Conservation (phyloP, 1,140 invertebrate genomes). For the Mizuhopecten yessoensis region DNA sequence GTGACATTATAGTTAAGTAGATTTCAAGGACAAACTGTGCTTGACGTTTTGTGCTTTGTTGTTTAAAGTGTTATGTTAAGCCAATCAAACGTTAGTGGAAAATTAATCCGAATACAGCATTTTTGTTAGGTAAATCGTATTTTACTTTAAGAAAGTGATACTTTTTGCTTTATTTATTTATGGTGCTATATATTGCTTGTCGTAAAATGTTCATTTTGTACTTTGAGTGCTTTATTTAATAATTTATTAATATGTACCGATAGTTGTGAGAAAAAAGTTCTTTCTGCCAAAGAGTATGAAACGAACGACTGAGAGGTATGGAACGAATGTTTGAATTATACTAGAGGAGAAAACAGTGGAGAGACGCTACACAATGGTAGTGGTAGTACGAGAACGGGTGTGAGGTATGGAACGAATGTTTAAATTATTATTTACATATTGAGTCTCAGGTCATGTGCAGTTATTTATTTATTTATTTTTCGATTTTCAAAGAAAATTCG, state of each 20-base stretch:
- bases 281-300: not conserved
- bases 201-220: not conserved
- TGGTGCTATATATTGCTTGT: not conserved
- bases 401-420: not conserved
- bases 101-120: not conserved
- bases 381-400: too few relatives aligned
- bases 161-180: not conserved
- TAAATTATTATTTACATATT: not conserved
- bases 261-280: not conserved
- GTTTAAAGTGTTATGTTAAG: not conserved
- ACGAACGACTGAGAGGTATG: not conserved
- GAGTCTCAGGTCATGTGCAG: not conserved
- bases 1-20: not conserved
- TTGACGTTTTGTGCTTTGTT: not conserved
- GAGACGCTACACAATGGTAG: not conserved
- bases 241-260: not conserved
- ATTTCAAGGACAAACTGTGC: not conserved
- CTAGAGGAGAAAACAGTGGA: not conserved
- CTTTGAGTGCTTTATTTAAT: not conserved
- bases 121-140: not conserved
- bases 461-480: not conserved
- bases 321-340: not conserved
- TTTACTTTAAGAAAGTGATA: not conserved
- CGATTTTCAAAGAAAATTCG: slow-evolving; percentile 25
- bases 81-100: not conserved